Evolutionary conservation across 2,888 invertebrate species (phyloP), one percentile per base, ranked within the genome.

Genomic region (Athalia circularis): DNA sequence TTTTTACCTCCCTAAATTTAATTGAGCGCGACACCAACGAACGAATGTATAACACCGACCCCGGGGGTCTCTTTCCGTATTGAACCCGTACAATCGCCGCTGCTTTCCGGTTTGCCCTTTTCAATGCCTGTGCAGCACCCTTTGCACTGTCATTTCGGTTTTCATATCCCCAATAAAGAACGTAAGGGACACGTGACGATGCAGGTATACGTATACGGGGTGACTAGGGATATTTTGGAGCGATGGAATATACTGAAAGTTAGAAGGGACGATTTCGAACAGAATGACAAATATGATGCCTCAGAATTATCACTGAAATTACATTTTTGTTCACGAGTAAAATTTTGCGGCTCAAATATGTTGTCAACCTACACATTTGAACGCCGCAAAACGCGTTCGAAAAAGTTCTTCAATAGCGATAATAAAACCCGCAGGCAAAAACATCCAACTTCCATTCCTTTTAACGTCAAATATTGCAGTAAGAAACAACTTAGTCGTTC

Each of bases 91-190:
- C 61, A 52, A 47, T 75, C n/a, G 50, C 62, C 15, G 61, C 75
- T 62, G 29, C 29, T 62, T 75, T 75, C 64, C 75, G 64, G 64
- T 64, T 61, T 75, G 61, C 62, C 64, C 64, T 64, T 75, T 75
- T 75, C 75, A 75, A 75, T 61, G 75, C 75, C 59, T 72, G 57
- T 52, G 13, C 54, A 54, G 29, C 43, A 75, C 75, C 74, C 75
- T 64, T 75, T 64, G 75, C 75, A 75, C 75, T 64, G 75, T 75
- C 75, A 75, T 64, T 62, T 75, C 45, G 57, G 29, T 29, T 29
- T 52, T 47, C 11, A 72, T 59, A 9, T 61, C 48, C 62, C 62
- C 8, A 61, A 48, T 15, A 62, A 52, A 48, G 48, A 50, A 15
- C 15, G 62, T 15, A 15, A 43, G 59, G 57, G 9, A 59, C 13